phyloP scores from a whole-genome alignment of 1,140 invertebrate species.

The Mesaphorura yosii region DNA sequence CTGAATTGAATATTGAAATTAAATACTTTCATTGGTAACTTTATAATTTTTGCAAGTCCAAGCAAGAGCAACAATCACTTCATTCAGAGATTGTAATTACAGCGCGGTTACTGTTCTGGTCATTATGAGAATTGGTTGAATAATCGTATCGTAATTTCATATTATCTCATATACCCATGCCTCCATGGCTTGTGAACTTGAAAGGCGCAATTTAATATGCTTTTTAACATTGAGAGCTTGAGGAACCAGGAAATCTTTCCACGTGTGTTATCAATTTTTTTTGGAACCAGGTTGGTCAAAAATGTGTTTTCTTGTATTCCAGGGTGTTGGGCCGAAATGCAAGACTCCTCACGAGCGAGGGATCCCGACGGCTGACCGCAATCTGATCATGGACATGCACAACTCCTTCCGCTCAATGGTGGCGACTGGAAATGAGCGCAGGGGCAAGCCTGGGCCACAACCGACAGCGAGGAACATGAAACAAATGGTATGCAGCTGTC shows the following conservation, averaged over 20 bases:
- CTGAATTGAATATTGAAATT: too few relatives aligned
- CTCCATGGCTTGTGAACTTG: neutral
- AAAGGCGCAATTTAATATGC: neutral
- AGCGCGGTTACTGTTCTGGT: too few relatives aligned
- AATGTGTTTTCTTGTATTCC: slow-evolving; percentile 4
- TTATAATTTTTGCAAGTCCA: too few relatives aligned
- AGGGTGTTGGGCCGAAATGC: slow-evolving; percentile 29
- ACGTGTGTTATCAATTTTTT: neutral
- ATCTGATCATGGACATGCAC: slow-evolving; percentile 62
- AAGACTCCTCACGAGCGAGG: slow-evolving; percentile 31
- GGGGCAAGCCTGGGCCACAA: slow-evolving; percentile 45
- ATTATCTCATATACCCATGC: neutral
- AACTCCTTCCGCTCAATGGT: slow-evolving; percentile 65
- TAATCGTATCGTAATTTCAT: neutral
- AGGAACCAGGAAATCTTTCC: neutral
- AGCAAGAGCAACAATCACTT: too few relatives aligned
- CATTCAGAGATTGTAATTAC: too few relatives aligned
- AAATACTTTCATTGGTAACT: too few relatives aligned
- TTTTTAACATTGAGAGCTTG: neutral
- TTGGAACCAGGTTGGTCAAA: neutral
- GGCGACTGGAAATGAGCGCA: slow-evolving; percentile 55
- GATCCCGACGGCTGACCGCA: slow-evolving; percentile 19
- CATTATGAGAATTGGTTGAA: neutral
- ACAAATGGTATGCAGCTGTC: slow-evolving; percentile 53
- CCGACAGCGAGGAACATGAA: slow-evolving; percentile 65